A percentile compares a stretch with the other conserved stretches of the same genome.
Conservation (phyloP, 2,113 vertebrate genomes). For the Eulacestoma nigropectus region DNA sequence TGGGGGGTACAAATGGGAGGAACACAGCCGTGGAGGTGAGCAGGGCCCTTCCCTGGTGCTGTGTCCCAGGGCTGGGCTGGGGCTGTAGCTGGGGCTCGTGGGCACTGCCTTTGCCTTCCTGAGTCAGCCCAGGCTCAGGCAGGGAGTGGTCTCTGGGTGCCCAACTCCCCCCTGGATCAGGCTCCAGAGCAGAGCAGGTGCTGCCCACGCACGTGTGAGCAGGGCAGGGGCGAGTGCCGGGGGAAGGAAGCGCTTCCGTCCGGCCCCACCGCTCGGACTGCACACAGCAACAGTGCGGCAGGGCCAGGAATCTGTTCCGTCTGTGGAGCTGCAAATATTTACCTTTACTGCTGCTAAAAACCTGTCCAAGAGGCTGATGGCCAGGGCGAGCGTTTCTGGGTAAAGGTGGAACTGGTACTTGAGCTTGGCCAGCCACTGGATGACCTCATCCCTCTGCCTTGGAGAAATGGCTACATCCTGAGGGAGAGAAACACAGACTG, state of each 20-base stretch:
- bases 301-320: background rate
- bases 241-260: rapidly evolving
- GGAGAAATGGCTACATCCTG: slow-evolving; percentile 95
- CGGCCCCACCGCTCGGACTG: rapidly evolving
- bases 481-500: background rate
- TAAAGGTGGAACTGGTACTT: slow-evolving; percentile 89
- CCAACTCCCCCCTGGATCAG: background rate
- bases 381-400: slow-evolving; percentile 93
- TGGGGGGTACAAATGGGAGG: rapidly evolving
- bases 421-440: slow-evolving; percentile 90
- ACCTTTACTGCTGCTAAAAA: slow-evolving; percentile 96
- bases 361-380: slow-evolving; percentile 92
- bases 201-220: rapidly evolving
- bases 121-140: background rate
- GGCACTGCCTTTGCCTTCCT: background rate
- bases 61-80: background rate
- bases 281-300: rapidly evolving
- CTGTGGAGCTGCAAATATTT: slow-evolving; percentile 30
- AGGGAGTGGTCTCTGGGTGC: no score
- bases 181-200: background rate
- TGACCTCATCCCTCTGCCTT: slow-evolving; percentile 92
- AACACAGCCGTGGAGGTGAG: background rate
- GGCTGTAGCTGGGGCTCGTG: rapidly evolving
- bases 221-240: background rate
- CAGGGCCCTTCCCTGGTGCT: background rate